These are phyloP conservation scores for Drosophila nebulosa DNA, from an alignment of 1,140 invertebrate species.

Conservation along the genomic window DNA sequence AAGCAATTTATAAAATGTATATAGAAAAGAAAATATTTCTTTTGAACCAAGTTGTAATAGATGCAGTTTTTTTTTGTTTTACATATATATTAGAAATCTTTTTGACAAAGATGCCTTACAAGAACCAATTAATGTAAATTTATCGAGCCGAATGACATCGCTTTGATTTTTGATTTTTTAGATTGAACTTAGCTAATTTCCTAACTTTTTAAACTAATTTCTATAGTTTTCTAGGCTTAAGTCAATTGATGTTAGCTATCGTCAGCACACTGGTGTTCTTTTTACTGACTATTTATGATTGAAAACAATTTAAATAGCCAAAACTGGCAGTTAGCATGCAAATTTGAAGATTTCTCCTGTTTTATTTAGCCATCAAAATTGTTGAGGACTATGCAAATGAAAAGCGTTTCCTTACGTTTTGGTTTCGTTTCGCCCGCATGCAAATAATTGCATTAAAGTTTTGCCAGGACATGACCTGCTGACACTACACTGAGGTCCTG, in stretches of 20 bases:
- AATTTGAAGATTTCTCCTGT: neutral
- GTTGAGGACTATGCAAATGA: conserved; percentile 4
- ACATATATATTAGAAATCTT: too few relatives aligned
- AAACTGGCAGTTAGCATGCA: neutral
- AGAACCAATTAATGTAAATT: neutral
- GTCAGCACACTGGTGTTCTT: too few relatives aligned
- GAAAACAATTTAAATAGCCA: neutral
- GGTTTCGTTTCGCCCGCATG: conserved; percentile 15
- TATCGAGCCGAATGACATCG: too few relatives aligned
- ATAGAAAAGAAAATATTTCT: neutral
- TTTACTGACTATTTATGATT: neutral
- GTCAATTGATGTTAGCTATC: too few relatives aligned
- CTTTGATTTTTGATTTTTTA: too few relatives aligned
- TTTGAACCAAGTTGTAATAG: neutral
- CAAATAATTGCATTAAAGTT: conserved; percentile 38
- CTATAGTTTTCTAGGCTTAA: too few relatives aligned
- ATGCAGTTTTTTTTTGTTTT: neutral
- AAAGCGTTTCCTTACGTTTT: neutral
- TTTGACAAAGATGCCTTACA: too few relatives aligned
- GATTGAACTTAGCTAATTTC: too few relatives aligned
- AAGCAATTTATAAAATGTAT: neutral
- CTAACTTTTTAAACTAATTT: too few relatives aligned
- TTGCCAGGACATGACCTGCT: neutral
- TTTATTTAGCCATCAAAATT: neutral
- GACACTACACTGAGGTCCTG: neutral